Evolutionary conservation across 2,113 vertebrate genomes (phyloP), one percentile per base, ranked within the genome.

Genomic region (Brachyhypopomus occidentalis): DNA sequence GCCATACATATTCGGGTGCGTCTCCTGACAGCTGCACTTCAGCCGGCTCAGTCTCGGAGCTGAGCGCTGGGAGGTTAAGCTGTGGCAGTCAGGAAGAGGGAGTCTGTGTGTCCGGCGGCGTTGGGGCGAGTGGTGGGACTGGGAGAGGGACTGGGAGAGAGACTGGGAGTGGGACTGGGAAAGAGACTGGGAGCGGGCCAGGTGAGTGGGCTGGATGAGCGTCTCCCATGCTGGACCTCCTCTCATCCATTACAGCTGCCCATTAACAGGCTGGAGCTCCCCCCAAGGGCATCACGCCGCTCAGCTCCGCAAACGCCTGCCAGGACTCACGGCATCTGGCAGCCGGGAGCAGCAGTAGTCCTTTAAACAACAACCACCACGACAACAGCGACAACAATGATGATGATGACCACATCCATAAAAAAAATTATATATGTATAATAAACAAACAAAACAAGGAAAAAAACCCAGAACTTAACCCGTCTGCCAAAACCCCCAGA

Each of bases 201-300:
- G 27, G 75, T 81, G 79, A 75, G 66, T 67, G 75, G 72, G 55
- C 55, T 17, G 22, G 19, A 75, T 81, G 72, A 75, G 66, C 60
- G 58, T 17, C 48, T 67, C 75, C 67, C 75, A 52, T 34, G 22
- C 63, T 34, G 66, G 2, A 19, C 36, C 55, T 81, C 63, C 62
- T 75, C 59, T 69, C 63, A 48, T 81, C 72, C 69, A 63, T 72
- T 75, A 14, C 63, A 22, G 55, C 23, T 80, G 71, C 73, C 71
- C 79, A 74, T 74, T 67, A 62, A 12, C 8, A 38, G 63, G 63
- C 72, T 34, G 25, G 20, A 25, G 79, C 69, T 56, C 60, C 34
- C 11, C 20, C 55, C 30, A 52, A 17, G 20, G 16, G 20, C 16
- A 69, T 19, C 22, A 59, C 34, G 30, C 6, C 22, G 19, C 72